These are phyloP conservation scores for Campaea margaritaria DNA, from an alignment of 2,888 invertebrate species.

Conservation along the genomic window DNA sequence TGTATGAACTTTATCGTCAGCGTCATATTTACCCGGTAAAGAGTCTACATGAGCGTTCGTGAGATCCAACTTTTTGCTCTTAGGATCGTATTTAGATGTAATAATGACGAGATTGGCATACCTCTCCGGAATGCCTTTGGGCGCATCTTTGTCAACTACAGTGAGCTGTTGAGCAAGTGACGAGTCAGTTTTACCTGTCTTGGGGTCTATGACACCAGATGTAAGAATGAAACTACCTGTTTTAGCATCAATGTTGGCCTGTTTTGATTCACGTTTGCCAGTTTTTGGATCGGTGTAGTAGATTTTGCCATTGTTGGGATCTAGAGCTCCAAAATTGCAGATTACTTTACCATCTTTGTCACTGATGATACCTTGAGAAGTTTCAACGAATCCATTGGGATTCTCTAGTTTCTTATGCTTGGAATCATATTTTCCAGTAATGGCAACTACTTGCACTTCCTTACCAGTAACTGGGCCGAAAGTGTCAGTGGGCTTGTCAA, in stretches of 20 bases:
- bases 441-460: slow-evolving; percentile 84
- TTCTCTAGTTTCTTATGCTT: slow-evolving; percentile 86
- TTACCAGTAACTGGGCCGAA: slow-evolving; percentile 73
- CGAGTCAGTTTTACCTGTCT: slow-evolving; percentile 87
- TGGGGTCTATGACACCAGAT: slow-evolving; percentile 86
- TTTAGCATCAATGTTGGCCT: slow-evolving; percentile 83
- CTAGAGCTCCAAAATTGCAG: slow-evolving; percentile 87
- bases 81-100: slow-evolving; percentile 86
- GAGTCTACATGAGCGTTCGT: slow-evolving; percentile 79
- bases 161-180: slow-evolving; percentile 85
- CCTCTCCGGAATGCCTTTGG: slow-evolving; percentile 78
- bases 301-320: slow-evolving; percentile 84
- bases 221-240: slow-evolving; percentile 86
- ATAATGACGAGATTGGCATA: slow-evolving; percentile 80
- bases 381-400: slow-evolving; percentile 83
- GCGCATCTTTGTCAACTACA: slow-evolving; percentile 76
- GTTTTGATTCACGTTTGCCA: slow-evolving; percentile 87
- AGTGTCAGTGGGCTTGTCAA: slow-evolving; percentile 84
- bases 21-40: slow-evolving; percentile 68
- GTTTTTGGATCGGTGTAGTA: slow-evolving; percentile 85
- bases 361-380: slow-evolving; percentile 84
- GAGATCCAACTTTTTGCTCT: slow-evolving; percentile 79
- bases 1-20: slow-evolving; percentile 84
- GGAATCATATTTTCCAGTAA: slow-evolving; percentile 86
- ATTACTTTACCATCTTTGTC: slow-evolving; percentile 90